phyloP scores from a whole-genome alignment of 2,113 vertebrate species.

The Perccottus glenii region DNA sequence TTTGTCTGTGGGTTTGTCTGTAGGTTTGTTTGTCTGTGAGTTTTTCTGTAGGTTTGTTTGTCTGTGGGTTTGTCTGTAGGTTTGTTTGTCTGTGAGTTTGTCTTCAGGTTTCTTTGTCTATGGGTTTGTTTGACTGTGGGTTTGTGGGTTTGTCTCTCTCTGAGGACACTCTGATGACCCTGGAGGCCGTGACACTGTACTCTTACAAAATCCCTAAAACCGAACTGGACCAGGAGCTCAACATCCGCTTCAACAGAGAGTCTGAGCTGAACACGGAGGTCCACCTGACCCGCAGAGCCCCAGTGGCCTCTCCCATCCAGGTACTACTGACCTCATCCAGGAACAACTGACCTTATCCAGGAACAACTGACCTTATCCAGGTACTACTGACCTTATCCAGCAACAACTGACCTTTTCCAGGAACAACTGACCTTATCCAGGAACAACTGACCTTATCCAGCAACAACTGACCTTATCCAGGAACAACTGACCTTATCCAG shows the following conservation, averaged over 20 bases:
- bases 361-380: conserved; percentile 52
- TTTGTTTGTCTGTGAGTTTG: too few relatives aligned
- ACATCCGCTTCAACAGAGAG: conserved; percentile 75
- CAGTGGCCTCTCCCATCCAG: conserved; percentile 76
- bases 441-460: conserved; percentile 24
- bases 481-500: conserved; percentile 52
- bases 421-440: conserved; percentile 52
- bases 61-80: too few relatives aligned
- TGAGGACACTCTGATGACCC: conserved; percentile 87
- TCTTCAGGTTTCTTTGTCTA: neutral
- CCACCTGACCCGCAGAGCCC: conserved; percentile 74
- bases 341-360: too few relatives aligned
- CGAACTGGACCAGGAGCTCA: conserved; percentile 82
- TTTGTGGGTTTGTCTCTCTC: neutral
- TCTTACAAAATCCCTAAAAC: conserved; percentile 69
- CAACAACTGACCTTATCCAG: too few relatives aligned
- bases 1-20: too few relatives aligned
- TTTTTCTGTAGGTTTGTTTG: too few relatives aligned
- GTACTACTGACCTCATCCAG: conserved; percentile 25
- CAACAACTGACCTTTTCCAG: too few relatives aligned
- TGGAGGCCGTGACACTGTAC: conserved; percentile 88
- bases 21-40: too few relatives aligned
- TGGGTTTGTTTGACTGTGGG: neutral
- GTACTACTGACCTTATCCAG: conserved; percentile 24
- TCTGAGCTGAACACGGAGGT: conserved; percentile 66